Evolutionary conservation across 2,113 vertebrate genomes (phyloP).

Genomic region (Tupaia tana): DNA sequence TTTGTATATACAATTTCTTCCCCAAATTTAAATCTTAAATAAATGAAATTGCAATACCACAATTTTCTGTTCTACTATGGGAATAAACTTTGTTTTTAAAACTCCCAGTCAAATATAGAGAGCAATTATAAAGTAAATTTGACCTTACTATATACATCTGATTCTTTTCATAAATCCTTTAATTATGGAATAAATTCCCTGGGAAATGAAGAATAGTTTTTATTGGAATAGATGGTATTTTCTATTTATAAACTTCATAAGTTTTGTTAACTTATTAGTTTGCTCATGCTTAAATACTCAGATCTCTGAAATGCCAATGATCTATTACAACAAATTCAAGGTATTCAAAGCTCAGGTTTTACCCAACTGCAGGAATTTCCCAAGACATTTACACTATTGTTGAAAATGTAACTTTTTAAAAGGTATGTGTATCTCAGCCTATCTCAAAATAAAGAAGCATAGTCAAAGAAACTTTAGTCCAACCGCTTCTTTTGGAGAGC

Average conservation of each 20-base stretch:
- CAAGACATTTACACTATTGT: background rate
- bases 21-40: conserved; percentile 63
- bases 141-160: background rate
- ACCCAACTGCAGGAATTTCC: background rate
- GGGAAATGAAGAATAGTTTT: background rate
- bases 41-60: conserved; percentile 40
- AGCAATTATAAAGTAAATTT: background rate
- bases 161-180: conserved; percentile 17
- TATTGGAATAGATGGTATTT: background rate
- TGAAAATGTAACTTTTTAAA: background rate
- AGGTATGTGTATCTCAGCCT: background rate
- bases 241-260: background rate
- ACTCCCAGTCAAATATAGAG: conserved; percentile 1
- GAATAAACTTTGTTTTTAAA: conserved; percentile 47
- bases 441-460: background rate
- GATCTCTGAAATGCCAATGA: background rate
- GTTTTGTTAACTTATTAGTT: background rate
- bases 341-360: background rate
- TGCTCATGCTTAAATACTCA: background rate
- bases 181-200: background rate
- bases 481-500: background rate
- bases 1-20: conserved; percentile 31
- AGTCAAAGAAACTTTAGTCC: background rate
- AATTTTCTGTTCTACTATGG: background rate
- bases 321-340: background rate